Conservation (phyloP, 2,888 invertebrate species). For the Acrobasis suavella region DNA sequence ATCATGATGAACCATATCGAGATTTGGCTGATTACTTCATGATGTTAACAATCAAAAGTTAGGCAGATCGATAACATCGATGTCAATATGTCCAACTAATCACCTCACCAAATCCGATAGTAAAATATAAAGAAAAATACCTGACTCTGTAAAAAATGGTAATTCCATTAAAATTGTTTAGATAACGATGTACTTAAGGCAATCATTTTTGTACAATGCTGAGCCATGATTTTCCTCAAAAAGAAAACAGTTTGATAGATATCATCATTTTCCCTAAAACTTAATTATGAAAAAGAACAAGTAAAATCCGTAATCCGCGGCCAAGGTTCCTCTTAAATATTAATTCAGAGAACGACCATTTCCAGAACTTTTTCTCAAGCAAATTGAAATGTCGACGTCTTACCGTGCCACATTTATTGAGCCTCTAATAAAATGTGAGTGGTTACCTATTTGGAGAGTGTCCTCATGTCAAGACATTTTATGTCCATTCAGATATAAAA, state of each 20-base stretch:
- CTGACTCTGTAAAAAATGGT: too few relatives aligned
- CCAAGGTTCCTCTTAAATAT: background rate
- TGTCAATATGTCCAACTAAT: too few relatives aligned
- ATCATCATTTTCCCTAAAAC: background rate
- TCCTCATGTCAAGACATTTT: background rate
- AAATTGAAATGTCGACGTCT: conserved; percentile 6
- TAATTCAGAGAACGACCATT: background rate
- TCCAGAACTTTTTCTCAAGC: background rate
- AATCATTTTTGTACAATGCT: too few relatives aligned
- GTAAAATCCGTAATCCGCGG: conserved; percentile 4
- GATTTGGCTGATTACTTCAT: too few relatives aligned
- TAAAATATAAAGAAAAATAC: too few relatives aligned
- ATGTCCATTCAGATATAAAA: too few relatives aligned
- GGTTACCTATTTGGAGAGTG: background rate
- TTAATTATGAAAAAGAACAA: conserved; percentile 1
- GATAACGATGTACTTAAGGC: too few relatives aligned
- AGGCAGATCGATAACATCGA: too few relatives aligned
- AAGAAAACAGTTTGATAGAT: background rate
- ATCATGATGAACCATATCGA: too few relatives aligned
- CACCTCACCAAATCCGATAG: too few relatives aligned
- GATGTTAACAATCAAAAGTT: too few relatives aligned
- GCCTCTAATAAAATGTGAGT: background rate
- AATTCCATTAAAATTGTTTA: too few relatives aligned
- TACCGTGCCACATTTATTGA: background rate
- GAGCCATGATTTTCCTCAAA: background rate